Evolutionary conservation across 2,888 invertebrate genomes (phyloP).

Genomic region (Graphium colonna): DNA sequence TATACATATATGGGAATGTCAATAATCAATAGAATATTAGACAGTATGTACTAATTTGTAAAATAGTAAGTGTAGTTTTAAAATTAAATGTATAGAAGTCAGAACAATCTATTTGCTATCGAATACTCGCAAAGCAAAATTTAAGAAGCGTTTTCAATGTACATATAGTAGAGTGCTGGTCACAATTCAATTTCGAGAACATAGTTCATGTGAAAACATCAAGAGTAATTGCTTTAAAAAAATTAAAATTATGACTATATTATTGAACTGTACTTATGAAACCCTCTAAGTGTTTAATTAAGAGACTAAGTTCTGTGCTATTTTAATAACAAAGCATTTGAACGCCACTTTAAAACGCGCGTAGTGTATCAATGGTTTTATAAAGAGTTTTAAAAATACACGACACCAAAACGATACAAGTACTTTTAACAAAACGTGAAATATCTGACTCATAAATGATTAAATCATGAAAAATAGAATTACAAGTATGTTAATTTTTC

Average conservation of each 20-base stretch:
- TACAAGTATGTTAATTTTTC: background rate
- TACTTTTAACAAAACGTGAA: background rate
- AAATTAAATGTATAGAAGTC: background rate
- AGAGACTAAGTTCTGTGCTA: background rate
- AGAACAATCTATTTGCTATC: background rate
- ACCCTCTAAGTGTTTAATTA: background rate
- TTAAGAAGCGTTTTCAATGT: background rate
- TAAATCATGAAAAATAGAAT: background rate
- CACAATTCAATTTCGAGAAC: conserved; percentile 7
- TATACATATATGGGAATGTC: background rate
- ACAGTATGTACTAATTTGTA: background rate
- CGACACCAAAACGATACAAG: background rate
- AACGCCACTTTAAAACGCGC: background rate
- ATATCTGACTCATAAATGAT: background rate
- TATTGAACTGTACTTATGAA: background rate
- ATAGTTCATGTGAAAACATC: background rate
- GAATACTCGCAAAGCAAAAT: background rate
- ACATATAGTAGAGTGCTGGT: conserved; percentile 3
- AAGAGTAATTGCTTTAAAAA: background rate
- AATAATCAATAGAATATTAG: background rate
- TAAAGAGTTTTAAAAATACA: background rate
- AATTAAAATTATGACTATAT: background rate
- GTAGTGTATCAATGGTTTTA: background rate
- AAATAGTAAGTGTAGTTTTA: background rate
- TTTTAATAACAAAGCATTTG: background rate